Evolutionary conservation across 2,888 invertebrate species (phyloP).

Genomic region (Abrostola tripartita): DNA sequence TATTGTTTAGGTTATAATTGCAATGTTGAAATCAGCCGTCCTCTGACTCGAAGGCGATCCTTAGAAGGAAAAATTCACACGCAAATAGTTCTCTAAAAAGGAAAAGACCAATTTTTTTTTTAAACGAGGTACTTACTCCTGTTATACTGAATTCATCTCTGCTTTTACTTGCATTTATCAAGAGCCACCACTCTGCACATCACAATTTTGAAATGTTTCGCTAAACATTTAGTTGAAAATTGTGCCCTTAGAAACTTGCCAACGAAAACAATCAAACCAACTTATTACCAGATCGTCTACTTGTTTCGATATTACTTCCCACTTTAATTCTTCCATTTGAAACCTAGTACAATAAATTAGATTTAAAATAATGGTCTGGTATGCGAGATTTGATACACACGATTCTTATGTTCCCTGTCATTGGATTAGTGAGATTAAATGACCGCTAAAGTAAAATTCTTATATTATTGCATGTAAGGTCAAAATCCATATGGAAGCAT

Average conservation of each 20-base stretch:
- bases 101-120: slow-evolving; percentile 1
- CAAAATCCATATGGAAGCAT: slow-evolving; percentile 4
- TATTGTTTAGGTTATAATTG: slow-evolving; percentile 43
- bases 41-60: slow-evolving; percentile 22
- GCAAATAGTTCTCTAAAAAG: slow-evolving; percentile 11
- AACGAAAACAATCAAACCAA: slow-evolving; percentile 49
- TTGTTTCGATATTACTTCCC: slow-evolving; percentile 19
- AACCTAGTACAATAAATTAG: slow-evolving; percentile 43
- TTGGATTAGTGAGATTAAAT: slow-evolving; percentile 10
- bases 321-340: slow-evolving; percentile 31
- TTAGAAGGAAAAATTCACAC: slow-evolving; percentile 14
- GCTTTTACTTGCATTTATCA: slow-evolving; percentile 66
- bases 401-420: slow-evolving; percentile 41
- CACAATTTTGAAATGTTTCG: slow-evolving; percentile 72
- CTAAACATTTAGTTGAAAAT: slow-evolving; percentile 68
- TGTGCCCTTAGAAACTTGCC: slow-evolving; percentile 68
- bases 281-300: slow-evolving; percentile 43
- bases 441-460: slow-evolving; percentile 16
- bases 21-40: slow-evolving; percentile 46
- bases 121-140: slow-evolving; percentile 11
- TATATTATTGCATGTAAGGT: slow-evolving; percentile 13
- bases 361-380: slow-evolving; percentile 34
- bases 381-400: slow-evolving; percentile 31
- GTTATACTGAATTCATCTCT: slow-evolving; percentile 29
- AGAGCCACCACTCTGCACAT: slow-evolving; percentile 67